Base-by-base conservation (phyloP, 1,140 invertebrate species). In the Watersipora subatra region DNA sequence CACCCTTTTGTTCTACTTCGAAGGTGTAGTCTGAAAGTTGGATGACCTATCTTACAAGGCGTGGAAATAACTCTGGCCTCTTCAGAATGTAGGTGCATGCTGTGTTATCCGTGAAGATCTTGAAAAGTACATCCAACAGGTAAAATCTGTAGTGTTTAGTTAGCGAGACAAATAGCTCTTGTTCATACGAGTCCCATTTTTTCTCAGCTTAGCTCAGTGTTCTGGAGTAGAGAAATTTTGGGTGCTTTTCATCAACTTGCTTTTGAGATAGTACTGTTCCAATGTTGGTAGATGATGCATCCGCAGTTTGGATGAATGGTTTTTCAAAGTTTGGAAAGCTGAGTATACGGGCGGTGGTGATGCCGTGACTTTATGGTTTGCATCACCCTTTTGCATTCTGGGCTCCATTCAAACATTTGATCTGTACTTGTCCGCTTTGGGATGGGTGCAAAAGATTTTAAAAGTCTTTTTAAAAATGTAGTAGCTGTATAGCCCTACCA, bases 41-140 rank as follows among this genome's bases (percentile, higher is more conserved):
- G 2, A 68, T 29, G 1, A 64, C 62, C 73, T 69, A 74, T 28
- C 73, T 46, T 0, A 68, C 67, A 34, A 74, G 22, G 30, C 30
- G 7, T 68, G 61, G 28, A 65, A 46, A 22, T 65, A 64, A 58
- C 62, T 64, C 17, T 55, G 57, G 28, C 30, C 46, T 7, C 64
- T n/a, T 59, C 63, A 67, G 15, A 7, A 55, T 25, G 65, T 20
- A 28, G 26, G 28, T 1, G 30, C 63, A 58, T 65, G 67, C 59
- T 66, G 64, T 19, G 67, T 46, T 46, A n/a, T 46, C 34, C 7
- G 34, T 46, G n/a, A 46, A 12, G 7, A 46, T 12, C n/a, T n/a
- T 46, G n/a, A n/a, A 46, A 12, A 12, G 7, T 7, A n/a, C 34
- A n/a, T 46, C n/a, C 34, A 46, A 12, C 34, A 46, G n/a, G n/a